Conservation (phyloP, 2,888 invertebrate species). For the Perithous albicinctus region DNA sequence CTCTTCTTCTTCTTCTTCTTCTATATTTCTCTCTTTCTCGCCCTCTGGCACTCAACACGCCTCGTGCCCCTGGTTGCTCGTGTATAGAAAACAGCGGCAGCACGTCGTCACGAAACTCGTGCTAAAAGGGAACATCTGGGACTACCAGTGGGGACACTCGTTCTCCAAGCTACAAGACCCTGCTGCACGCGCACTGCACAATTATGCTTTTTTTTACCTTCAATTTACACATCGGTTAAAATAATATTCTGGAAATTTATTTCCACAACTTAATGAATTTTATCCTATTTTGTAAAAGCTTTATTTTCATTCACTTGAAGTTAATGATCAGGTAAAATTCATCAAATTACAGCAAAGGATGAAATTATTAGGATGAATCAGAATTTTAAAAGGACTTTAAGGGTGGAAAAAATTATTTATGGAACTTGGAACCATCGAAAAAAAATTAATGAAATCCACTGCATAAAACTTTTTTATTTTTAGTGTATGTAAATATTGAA, state of each 20-base stretch:
- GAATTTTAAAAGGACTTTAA: no score
- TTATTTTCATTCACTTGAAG: no score
- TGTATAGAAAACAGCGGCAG: conserved; percentile 27
- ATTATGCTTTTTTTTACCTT: neutral
- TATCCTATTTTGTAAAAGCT: no score
- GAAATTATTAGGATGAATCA: no score
- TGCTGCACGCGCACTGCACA: conserved; percentile 26
- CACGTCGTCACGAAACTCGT: conserved; percentile 56
- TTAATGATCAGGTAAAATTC: no score
- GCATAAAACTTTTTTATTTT: no score
- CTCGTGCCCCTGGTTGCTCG: conserved; percentile 17
- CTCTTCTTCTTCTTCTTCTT: conserved; percentile 16
- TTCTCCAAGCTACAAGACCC: conserved; percentile 38
- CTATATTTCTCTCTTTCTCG: conserved; percentile 26
- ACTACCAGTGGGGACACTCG: conserved; percentile 8
- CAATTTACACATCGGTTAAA: neutral
- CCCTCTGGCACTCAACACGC: conserved; percentile 32
- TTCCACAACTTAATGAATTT: no score
- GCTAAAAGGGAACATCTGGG: conserved; percentile 63
- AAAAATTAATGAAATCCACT: no score
- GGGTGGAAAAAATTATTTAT: no score
- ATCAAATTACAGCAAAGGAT: no score
- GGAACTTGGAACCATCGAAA: no score
- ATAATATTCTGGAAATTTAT: neutral
- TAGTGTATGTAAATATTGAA: no score